Evolutionary conservation across 2,888 invertebrate genomes (phyloP), one percentile per base, ranked within the genome.

Genomic region (Nephrocerus scutellatus): DNA sequence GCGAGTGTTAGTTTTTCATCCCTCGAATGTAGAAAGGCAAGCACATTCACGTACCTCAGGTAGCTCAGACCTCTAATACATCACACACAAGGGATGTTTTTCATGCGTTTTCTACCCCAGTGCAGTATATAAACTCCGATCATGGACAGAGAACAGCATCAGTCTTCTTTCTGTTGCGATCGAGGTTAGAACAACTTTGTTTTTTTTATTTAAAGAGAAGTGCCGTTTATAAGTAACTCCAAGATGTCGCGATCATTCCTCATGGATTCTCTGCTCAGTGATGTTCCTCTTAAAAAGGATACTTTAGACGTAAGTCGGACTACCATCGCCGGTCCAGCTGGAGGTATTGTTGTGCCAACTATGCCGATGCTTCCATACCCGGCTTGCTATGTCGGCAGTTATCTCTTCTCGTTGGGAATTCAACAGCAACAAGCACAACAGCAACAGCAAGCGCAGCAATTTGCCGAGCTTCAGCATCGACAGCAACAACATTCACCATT

Each of bases 201-300:
- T n/a, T n/a, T n/a, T n/a, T n/a, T n/a, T n/a, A n/a, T n/a, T n/a
- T n/a, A n/a, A n/a, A n/a, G n/a, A n/a, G n/a, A n/a, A n/a, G n/a
- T n/a, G n/a, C n/a, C n/a, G n/a, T n/a, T n/a, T n/a, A n/a, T n/a
- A n/a, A n/a, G n/a, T n/a, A n/a, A n/a, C n/a, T n/a, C n/a, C 4
- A 74, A 70, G 54, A 86, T 86, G 84, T 86, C 86, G 44, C 77
- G 84, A 51, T 86, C 85, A 49, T 88, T 88, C 59, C 66, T 85
- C 39, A 84, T 88, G 58, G 87, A 87, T 58, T 81, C 86, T 35
- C 67, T 88, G 39, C 82, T 88, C 49, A 80, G 77, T 70, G 76
- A 74, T 55, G 76, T 76, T 40, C 72, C 77, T 33, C 53, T 53
- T 28, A 62, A 63, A 52, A 60, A 57, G 46, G 61, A 63, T 23